Evolutionary conservation across 2,797 vertebrate species (phyloP).

Genomic region (Sardinella longiceps): DNA sequence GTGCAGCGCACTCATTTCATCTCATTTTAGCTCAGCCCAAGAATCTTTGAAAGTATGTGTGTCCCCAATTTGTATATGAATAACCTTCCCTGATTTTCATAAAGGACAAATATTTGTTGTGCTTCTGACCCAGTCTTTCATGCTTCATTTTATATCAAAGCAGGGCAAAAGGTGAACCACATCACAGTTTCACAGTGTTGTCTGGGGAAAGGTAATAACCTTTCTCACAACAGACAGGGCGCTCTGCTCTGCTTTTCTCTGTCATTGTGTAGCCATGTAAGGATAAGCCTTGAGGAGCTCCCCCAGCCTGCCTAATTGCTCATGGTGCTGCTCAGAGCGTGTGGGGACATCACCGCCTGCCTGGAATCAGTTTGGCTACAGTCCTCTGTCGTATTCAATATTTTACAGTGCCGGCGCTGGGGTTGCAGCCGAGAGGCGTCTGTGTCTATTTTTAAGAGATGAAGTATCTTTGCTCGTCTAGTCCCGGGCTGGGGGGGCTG

Average conservation of each 20-base stretch:
- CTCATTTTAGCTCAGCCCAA: not conserved
- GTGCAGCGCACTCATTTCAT: not conserved
- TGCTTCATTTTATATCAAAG: not conserved
- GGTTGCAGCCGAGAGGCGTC: constrained; percentile 17
- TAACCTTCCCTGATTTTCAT: not conserved
- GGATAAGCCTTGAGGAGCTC: not conserved
- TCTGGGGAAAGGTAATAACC: not conserved
- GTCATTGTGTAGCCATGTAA: not conserved
- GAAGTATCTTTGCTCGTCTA: not conserved
- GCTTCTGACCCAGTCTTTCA: too few species aligned
- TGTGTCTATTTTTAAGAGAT: constrained; percentile 44
- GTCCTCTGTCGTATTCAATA: constrained; percentile 53
- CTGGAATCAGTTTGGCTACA: constrained; percentile 9
- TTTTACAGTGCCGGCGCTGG: constrained; percentile 44
- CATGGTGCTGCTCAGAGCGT: not conserved
- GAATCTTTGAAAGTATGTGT: not conserved
- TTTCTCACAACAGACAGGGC: not conserved
- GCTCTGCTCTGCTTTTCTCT: not conserved
- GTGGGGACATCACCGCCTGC: constrained; percentile 15
- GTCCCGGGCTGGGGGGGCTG: not conserved
- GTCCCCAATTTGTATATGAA: not conserved
- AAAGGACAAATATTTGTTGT: not conserved
- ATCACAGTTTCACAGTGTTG: not conserved
- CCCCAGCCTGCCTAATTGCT: not conserved
- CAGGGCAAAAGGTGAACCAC: not conserved